A percentile compares a stretch with the other conserved stretches of the same genome.
phyloP scores from a whole-genome alignment of 2,113 vertebrate genomes.

The Prunella himalayana region DNA sequence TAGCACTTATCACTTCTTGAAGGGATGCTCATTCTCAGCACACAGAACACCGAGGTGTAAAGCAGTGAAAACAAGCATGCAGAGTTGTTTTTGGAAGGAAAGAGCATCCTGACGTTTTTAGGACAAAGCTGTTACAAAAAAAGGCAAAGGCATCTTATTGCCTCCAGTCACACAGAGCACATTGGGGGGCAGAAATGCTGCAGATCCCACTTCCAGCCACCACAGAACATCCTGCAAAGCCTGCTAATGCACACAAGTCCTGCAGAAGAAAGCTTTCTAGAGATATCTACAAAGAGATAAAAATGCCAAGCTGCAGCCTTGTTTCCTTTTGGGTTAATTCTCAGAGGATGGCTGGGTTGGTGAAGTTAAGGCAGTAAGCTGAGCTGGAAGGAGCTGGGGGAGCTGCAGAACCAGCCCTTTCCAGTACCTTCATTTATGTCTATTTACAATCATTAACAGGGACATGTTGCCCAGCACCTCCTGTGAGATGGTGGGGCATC shows the following conservation, averaged over 20 bases:
- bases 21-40: neutral
- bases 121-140: neutral
- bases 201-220: neutral
- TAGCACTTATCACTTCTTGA: neutral
- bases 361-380: neutral
- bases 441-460: neutral
- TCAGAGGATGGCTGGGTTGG: accelerated
- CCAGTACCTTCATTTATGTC: neutral
- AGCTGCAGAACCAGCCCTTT: neutral
- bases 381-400: neutral
- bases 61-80: accelerated
- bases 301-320: neutral
- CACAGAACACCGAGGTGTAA: neutral
- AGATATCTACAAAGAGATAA: neutral
- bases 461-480: neutral
- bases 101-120: neutral
- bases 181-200: neutral
- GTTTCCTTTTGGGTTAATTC: neutral
- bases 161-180: neutral
- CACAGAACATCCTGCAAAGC: neutral
- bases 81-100: neutral
- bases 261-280: neutral
- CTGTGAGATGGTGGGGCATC: neutral
- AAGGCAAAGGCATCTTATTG: neutral
- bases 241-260: neutral